phyloP scores from a whole-genome alignment of 2,888 invertebrate species.

The Alloplasta piceator region DNA sequence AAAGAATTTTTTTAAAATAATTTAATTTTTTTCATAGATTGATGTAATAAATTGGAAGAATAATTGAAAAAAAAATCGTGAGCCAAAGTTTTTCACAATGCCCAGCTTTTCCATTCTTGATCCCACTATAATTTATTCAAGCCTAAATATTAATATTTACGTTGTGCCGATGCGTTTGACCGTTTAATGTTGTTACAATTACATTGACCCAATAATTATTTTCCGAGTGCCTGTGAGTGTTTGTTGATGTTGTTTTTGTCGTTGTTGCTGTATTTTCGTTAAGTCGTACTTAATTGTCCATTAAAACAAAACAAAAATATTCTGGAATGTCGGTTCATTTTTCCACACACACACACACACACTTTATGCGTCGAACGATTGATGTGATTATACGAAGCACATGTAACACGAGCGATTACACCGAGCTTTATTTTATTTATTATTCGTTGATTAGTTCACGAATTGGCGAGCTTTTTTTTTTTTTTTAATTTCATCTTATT shows the following conservation, averaged over 20 bases:
- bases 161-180: conserved; percentile 69
- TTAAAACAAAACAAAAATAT: conserved; percentile 50
- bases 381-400: conserved; percentile 25
- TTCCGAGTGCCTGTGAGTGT: conserved; percentile 26
- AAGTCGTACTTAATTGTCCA: conserved; percentile 49
- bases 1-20: neutral
- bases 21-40: neutral
- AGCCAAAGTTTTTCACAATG: neutral
- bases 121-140: conserved; percentile 34
- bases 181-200: conserved; percentile 64
- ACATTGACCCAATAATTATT: conserved; percentile 52
- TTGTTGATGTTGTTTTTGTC: conserved; percentile 44
- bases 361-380: conserved; percentile 40
- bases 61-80: neutral
- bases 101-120: conserved; percentile 24
- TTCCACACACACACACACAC: conserved; percentile 23
- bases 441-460: conserved; percentile 50
- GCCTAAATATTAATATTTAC: conserved; percentile 57
- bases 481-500: neutral
- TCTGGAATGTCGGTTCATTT: conserved; percentile 58
- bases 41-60: neutral
- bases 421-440: conserved; percentile 53
- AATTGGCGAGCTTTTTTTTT: conserved; percentile 54
- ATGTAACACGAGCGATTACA: conserved; percentile 39
- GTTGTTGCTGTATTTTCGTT: conserved; percentile 32